These are phyloP conservation scores for Corynorhinus townsendii DNA, from an alignment of 2,113 vertebrate species.

Conservation along the genomic window DNA sequence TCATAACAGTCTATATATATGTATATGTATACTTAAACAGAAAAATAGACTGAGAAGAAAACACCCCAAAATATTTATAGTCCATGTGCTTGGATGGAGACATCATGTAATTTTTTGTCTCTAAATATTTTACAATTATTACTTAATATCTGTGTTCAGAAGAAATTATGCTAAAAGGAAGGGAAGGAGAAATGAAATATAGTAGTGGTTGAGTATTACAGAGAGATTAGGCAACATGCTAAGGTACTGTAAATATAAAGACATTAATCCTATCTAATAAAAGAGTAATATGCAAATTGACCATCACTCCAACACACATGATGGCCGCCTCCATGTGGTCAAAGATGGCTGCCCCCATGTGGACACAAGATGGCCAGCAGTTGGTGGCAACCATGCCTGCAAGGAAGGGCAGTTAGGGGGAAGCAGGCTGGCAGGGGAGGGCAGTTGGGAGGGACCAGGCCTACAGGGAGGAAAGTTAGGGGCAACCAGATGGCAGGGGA, in stretches of 20 bases:
- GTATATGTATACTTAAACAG: neutral
- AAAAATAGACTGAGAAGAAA: neutral
- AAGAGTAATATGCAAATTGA: too few relatives aligned
- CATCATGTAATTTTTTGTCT: neutral
- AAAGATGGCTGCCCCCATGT: too few relatives aligned
- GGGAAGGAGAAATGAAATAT: neutral
- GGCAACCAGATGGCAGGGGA: too few relatives aligned
- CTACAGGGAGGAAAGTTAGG: too few relatives aligned
- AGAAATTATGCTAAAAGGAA: neutral
- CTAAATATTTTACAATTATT: neutral
- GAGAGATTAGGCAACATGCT: neutral
- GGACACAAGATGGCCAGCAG: too few relatives aligned
- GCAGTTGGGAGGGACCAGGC: too few relatives aligned
- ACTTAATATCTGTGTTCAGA: neutral
- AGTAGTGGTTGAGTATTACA: neutral
- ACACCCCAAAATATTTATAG: neutral
- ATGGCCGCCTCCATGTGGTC: too few relatives aligned
- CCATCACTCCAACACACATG: too few relatives aligned
- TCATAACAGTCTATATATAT: neutral
- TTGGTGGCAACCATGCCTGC: too few relatives aligned
- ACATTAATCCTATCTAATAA: neutral
- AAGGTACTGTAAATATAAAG: neutral
- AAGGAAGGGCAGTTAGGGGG: too few relatives aligned
- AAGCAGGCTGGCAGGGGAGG: too few relatives aligned
- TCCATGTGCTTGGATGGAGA: neutral